These are phyloP conservation scores for Scyliorhinus canicula DNA, from an alignment of 2,797 vertebrate genomes.

Conservation along the genomic window DNA sequence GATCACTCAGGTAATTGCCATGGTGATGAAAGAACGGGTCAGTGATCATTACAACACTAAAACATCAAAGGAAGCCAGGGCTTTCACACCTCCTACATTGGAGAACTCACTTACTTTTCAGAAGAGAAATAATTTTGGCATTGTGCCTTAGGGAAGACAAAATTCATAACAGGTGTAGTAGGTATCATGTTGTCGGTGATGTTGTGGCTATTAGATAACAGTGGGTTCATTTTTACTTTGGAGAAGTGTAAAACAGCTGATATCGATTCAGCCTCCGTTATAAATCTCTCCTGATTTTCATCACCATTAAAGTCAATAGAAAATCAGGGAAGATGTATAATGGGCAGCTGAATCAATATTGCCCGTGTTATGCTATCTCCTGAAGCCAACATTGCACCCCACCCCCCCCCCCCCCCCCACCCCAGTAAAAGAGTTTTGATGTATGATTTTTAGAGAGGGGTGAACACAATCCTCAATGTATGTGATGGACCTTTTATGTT, in stretches of 20 bases:
- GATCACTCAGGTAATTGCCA: not conserved
- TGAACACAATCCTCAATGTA: not conserved
- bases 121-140: not conserved
- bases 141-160: not conserved
- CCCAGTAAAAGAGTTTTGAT: conserved; percentile 2
- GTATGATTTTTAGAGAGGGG: not conserved
- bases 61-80: not conserved
- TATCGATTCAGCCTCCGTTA: conserved; percentile 22
- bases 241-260: not conserved
- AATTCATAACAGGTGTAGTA: not conserved
- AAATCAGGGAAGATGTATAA: conserved; percentile 8
- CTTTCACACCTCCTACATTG: not conserved
- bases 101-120: not conserved
- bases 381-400: not conserved
- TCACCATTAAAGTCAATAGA: conserved; percentile 28
- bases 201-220: not conserved
- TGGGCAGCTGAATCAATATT: conserved; percentile 23
- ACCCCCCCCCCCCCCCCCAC: not conserved
- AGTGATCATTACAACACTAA: not conserved
- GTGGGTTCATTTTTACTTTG: not conserved
- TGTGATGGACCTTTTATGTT: not conserved
- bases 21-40: not conserved
- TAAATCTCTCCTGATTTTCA: conserved; percentile 20
- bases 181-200: not conserved
- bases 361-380: not conserved